Conservation (phyloP, 2,888 invertebrate species). For the Macaria liturata region DNA sequence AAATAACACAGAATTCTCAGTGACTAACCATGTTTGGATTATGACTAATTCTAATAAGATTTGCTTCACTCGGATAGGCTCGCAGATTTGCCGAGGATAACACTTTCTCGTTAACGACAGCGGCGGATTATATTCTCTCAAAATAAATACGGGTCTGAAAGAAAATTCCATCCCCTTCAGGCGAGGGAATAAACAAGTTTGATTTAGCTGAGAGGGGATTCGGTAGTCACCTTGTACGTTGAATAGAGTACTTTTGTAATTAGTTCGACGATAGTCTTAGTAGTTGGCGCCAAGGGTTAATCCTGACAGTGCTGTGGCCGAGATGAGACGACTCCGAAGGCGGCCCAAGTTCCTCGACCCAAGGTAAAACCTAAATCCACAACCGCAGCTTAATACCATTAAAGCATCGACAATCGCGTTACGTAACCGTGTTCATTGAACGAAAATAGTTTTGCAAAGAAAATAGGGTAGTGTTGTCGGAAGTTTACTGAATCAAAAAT, state of each 20-base stretch:
- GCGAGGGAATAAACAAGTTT: constrained; percentile 3
- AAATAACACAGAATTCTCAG: constrained; percentile 57
- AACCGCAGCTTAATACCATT: constrained; percentile 51
- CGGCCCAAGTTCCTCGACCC: constrained; percentile 49
- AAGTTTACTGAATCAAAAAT: constrained; percentile 27
- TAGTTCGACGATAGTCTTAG: constrained; percentile 45
- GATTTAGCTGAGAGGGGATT: constrained; percentile 6
- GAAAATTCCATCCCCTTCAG: constrained; percentile 4
- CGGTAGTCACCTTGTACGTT: constrained; percentile 16
- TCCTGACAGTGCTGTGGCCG: constrained; percentile 44
- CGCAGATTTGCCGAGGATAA: constrained; percentile 35
- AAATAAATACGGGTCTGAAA: constrained; percentile 17
- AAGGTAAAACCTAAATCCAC: constrained; percentile 48
- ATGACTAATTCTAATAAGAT: constrained; percentile 54
- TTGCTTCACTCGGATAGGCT: constrained; percentile 42
- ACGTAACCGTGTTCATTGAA: constrained; percentile 27
- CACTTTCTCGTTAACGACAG: constrained; percentile 26
- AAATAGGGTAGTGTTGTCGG: constrained; percentile 19
- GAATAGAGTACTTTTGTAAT: constrained; percentile 36
- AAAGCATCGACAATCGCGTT: constrained; percentile 52
- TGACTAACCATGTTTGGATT: constrained; percentile 54
- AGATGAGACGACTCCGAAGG: constrained; percentile 44
- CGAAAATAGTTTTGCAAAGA: constrained; percentile 31
- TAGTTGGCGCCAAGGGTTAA: constrained; percentile 51
- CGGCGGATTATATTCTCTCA: constrained; percentile 15